Evolutionary conservation across 2,113 vertebrate genomes (phyloP), one percentile per base, ranked within the genome.

Genomic region (Globicephala melas): DNA sequence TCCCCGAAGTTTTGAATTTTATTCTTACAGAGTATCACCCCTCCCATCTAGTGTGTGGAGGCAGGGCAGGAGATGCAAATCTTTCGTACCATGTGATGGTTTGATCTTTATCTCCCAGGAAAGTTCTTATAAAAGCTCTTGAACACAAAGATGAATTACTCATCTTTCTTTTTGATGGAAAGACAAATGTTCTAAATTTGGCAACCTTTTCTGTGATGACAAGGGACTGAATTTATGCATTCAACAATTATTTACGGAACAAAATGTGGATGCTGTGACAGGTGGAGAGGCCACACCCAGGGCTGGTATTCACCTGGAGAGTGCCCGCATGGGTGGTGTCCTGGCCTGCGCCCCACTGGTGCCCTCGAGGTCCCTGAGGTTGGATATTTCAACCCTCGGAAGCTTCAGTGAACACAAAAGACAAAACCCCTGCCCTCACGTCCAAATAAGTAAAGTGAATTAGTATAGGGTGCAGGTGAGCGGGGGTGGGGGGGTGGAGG

Each of bases 191-290:
- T 85, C 81, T 85, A 60, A 85, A 89, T 80, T 86, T 96, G 71
- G 86, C 93, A 85, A 47, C 89, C 36, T 81, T 90, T 91, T 55
- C 79, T 96, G 77, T 71, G 55, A 95, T 47, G 82, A 92, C 71
- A 85, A 91, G 89, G 44, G 33, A 31, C 33, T 97, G 47, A 88
- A 91, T 79, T 77, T 60, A 94, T 86, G 63, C 83, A 96, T 70
- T 88, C 41, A 77, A 44, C 4, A 70, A 91, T 23, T 53, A 93
- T 67, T 84, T 73, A 92, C 7, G 62, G 89, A 85, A 96, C 82
- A 94, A 50, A 96, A 93, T 93, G 89, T 93, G 95, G 94, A 85
- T 60, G 76, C n/a, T 96, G 50, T 5, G 70, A 73, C 94, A 97
- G 96, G 95, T 97, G 96, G 41, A 15, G 71, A 89, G 90, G 55